Base-by-base conservation (phyloP, 2,797 vertebrate species). In the Rhabdomys pumilio region DNA sequence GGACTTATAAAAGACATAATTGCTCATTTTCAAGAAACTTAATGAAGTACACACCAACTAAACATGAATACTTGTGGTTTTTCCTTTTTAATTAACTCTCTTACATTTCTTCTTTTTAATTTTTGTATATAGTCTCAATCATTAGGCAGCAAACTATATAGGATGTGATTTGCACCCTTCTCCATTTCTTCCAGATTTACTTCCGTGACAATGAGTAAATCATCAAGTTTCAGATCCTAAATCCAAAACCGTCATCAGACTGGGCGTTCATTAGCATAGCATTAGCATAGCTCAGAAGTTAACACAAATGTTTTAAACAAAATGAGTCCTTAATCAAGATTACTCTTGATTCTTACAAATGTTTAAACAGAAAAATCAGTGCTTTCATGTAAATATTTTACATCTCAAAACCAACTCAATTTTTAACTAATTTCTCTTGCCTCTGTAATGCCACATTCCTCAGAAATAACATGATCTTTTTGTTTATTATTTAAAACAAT, bases 301-400 rank as follows among this genome's bases (percentile, higher is more conserved):
- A 95, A 91, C 61, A 92, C 76, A 93, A 85, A 75, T 72, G 24
- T 14, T 50, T 92, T 94, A 97, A 77, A 92, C 69, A 95, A 94
- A 96, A 59, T 90, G 44, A 96, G 75, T 73, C 69, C 92, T 95
- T 94, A 97, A 95, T 96, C 93, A 96, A 97, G 65, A 94, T 72
- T 76, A 88, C 86, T 65, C 79, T 95, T 95, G 55, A 92, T 95
- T 95, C 53, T 55, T 95, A 90, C 34, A 94, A 95, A 93, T 82
- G 24, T 90, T 95, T 65, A 95, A 97, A 97, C 24, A 93, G n/a
- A 94, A 47, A 97, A 92, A 84, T 86, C 82, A 95, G 67, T 72
- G 38, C 44, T 95, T 86, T 95, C 44, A 29, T 90, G 47, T 97
- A 96, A 97, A 97, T 97, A 93, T 96, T 97, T 96, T 72, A 79